These are phyloP conservation scores for Osedax fenrisi DNA, from an alignment of 2,888 invertebrate genomes.

Conservation along the genomic window DNA sequence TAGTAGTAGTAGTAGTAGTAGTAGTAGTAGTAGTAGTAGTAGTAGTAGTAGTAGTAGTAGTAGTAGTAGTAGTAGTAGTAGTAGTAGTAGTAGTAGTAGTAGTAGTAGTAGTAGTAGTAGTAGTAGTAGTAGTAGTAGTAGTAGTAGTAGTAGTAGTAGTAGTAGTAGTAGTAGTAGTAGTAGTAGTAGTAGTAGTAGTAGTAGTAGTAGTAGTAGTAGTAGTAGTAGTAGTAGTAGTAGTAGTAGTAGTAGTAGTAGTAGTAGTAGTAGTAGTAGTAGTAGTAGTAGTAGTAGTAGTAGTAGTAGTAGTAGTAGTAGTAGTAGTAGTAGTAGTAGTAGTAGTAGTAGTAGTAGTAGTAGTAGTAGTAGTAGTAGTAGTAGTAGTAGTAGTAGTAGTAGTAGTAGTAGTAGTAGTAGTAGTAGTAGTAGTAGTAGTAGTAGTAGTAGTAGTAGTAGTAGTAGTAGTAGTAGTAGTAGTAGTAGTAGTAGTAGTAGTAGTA, in stretches of 20 bases:
- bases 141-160: too few species aligned
- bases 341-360: slow-evolving; percentile 13
- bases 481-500: slow-evolving; percentile 19
- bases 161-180: slow-evolving; percentile 12
- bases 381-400: slow-evolving; percentile 20
- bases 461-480: slow-evolving; percentile 14
- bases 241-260: slow-evolving; percentile 17
- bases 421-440: slow-evolving; percentile 18
- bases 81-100: too few species aligned
- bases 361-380: slow-evolving; percentile 11
- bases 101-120: too few species aligned
- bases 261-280: slow-evolving; percentile 6
- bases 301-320: slow-evolving; percentile 19
- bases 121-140: too few species aligned
- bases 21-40: too few species aligned
- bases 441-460: slow-evolving; percentile 6
- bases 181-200: slow-evolving; percentile 13
- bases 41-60: too few species aligned
- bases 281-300: slow-evolving; percentile 15
- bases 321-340: slow-evolving; percentile 18
- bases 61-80: too few species aligned
- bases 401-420: slow-evolving; percentile 20
- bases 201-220: slow-evolving; percentile 14
- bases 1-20: too few species aligned
- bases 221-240: slow-evolving; percentile 18